Evolutionary conservation across 2,888 invertebrate species (phyloP), one percentile per base, ranked within the genome.

Genomic region (Epirrhoe alternata): DNA sequence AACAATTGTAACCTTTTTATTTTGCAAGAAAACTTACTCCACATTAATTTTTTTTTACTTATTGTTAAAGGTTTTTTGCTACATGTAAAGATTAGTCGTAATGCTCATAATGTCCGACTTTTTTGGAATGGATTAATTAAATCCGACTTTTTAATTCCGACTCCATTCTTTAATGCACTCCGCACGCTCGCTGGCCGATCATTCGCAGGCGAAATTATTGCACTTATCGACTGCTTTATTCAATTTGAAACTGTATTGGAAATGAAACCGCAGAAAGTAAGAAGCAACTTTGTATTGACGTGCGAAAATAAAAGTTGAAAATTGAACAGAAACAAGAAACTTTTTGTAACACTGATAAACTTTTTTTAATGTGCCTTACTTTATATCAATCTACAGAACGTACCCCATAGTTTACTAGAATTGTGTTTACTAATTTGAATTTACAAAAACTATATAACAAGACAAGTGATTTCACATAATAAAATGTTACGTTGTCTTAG

Each of bases 171-270:
- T 5, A 1, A 59, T 52, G 14, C 50, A 59, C 47, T 30, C 38
- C 87, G 85, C 85, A 84, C 82, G 78, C 75, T 82, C 81, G 83
- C 77, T 75, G 75, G 77, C 76, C 79, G 75, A 79, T 76, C 76
- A 79, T 80, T 83, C 78, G 77, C 75, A 74, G 74, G 69, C 71
- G 69, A 73, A 73, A 72, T 72, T 64, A 73, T 73, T 67, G 67
- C 66, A 71, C 70, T 71, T 72, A 70, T 68, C 63, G 60, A 66
- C 59, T 69, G 64, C 68, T 74, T 72, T 66, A 69, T 74, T 74
- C 70, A 68, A 72, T 74, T 72, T 74, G 64, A 70, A 74, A 72
- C 64, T 52, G 54, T 66, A 69, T 71, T 70, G 61, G 55, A 63
- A 66, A 61, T 63, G 17, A 45, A 66, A 68, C 73, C 70, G 58